Evolutionary conservation across 2,113 vertebrate genomes (phyloP).

Genomic region (Balaenoptera acutorostrata): DNA sequence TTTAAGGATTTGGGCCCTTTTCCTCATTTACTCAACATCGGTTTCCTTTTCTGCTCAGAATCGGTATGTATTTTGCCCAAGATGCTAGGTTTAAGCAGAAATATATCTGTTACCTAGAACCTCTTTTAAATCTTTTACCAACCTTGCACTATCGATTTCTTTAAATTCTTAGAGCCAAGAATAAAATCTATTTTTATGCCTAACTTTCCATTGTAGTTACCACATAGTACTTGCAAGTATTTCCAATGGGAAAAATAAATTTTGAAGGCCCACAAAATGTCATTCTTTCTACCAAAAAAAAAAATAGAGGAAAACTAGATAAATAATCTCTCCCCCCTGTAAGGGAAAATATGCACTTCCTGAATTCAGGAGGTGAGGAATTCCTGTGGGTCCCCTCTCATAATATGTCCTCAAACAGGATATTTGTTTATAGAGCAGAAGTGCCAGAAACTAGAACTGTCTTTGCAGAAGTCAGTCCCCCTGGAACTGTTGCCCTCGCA

Average conservation of each 20-base stretch:
- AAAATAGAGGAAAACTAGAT: not conserved
- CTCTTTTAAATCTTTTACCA: not conserved
- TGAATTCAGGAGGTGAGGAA: not conserved
- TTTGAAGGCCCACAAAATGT: not conserved
- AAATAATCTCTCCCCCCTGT: not conserved
- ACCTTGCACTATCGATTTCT: not conserved
- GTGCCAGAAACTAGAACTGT: not conserved
- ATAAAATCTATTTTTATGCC: slow-evolving; percentile 1
- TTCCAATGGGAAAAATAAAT: slow-evolving; percentile 2
- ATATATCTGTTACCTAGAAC: not conserved
- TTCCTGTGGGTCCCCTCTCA: not conserved
- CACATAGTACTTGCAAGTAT: slow-evolving; percentile 1
- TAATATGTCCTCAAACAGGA: not conserved
- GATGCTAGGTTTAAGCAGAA: slow-evolving; percentile 24
- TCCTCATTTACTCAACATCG: not conserved
- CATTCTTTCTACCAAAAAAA: not conserved
- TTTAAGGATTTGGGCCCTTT: not conserved
- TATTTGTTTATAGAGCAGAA: slow-evolving; percentile 22
- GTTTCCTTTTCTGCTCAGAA: not conserved
- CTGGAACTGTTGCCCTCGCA: not conserved
- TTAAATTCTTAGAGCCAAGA: not conserved
- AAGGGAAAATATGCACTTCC: not conserved
- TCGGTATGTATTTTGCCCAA: not conserved
- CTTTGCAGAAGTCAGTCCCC: not conserved
- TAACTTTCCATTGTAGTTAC: slow-evolving; percentile 5